Evolutionary conservation across 2,888 invertebrate species (phyloP), one percentile per base, ranked within the genome.

Genomic region (Seira musarum): DNA sequence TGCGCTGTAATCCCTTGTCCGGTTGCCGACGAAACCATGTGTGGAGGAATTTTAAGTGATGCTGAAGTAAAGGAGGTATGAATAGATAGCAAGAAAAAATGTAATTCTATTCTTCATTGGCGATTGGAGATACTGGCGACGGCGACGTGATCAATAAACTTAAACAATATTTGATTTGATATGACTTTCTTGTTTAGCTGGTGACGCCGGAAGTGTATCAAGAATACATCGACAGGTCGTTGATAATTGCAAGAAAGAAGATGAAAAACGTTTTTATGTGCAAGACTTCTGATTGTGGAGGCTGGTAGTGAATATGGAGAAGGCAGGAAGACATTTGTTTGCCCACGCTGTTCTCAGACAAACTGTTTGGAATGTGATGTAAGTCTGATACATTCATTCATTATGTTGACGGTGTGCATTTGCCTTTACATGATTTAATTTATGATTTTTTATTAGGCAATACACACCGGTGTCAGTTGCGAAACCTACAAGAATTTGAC

Each of bases 261-360:
- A 85, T 85, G 82, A 92, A 93, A 53, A 91, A 92, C 87, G 93
- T 95, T 15, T 96, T 96, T 89, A 96, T 96, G 88, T 97, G 97
- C 89, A 95, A 95, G 88, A 95, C 95, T 0, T 92, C 93, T 0
- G 94, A 96, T 89, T 97, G 96, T 88, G 91, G 91, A 61, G 96
- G 96, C 2, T 96, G 96, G 95, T 96, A n/a, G 96, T 87, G 92
- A 95, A 83, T 95, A 93, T 88, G 96, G 96, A 86, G 94, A 95
- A 84, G 94, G 94, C 83, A 94, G 95, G 64, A 94, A 94, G 88
- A 92, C 92, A 87, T 96, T 96, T 88, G 5, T 2, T 1, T 74
- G 74, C 17, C 40, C 21, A n/a, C 1, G 53, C 1, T 74, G 74
- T 25, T 1, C 2, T 13, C 15, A 25, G 24, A 40, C 49, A 1